These are phyloP conservation scores for Nasonovia ribisnigri DNA, from an alignment of 2,888 invertebrate species.

Conservation along the genomic window DNA sequence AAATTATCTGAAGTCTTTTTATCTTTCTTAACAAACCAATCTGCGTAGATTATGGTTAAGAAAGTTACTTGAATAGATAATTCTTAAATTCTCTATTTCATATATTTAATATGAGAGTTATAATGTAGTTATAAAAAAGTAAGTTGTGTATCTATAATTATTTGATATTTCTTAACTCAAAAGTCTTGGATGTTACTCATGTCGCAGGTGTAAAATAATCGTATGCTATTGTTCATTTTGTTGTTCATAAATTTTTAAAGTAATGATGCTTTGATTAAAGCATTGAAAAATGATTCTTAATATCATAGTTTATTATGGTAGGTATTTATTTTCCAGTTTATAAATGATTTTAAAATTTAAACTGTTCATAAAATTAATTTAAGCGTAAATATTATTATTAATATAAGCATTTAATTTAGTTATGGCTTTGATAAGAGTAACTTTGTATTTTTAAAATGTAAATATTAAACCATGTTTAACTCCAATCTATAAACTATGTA, in stretches of 20 bases:
- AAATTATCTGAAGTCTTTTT: conserved; percentile 19
- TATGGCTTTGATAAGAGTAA: background rate
- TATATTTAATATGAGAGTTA: no score
- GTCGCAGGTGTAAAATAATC: background rate
- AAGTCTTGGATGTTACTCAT: background rate
- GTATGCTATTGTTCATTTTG: background rate
- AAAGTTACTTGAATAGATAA: background rate
- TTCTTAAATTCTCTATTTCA: no score
- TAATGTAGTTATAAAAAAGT: no score
- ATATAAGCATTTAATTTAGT: background rate
- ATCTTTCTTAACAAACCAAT: background rate
- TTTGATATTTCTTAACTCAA: background rate
- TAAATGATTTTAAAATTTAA: background rate
- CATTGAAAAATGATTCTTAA: background rate
- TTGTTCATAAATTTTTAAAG: background rate
- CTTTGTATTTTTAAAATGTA: background rate
- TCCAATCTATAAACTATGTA: background rate
- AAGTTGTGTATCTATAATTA: background rate
- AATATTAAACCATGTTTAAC: background rate
- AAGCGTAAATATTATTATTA: background rate
- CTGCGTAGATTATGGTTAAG: background rate
- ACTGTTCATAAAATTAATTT: background rate
- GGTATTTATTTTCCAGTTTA: background rate
- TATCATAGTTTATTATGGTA: background rate
- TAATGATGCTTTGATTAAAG: background rate